Evolutionary conservation across 2,888 invertebrate species (phyloP).

Genomic region (Cryptophagus acutangulus): DNA sequence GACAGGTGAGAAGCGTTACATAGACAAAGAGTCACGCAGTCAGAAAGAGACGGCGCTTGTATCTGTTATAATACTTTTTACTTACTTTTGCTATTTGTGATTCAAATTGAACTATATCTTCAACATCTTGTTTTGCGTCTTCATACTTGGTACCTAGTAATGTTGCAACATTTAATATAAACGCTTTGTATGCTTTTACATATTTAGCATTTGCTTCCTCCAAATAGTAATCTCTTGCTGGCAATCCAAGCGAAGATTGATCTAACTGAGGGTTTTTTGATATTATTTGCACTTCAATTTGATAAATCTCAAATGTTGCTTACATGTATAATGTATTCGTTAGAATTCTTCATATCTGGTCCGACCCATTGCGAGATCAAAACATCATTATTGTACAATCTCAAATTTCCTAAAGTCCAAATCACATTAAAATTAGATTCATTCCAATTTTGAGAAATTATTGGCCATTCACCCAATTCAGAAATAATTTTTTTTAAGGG

Average conservation of each 20-base stretch:
- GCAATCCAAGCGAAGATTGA: slow-evolving; percentile 76
- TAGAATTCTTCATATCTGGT: slow-evolving; percentile 88
- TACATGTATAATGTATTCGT: slow-evolving; percentile 77
- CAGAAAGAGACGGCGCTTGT: too few relatives aligned
- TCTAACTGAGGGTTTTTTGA: slow-evolving; percentile 62
- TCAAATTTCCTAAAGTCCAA: slow-evolving; percentile 65
- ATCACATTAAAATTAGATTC: slow-evolving; percentile 64
- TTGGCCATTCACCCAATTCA: slow-evolving; percentile 84
- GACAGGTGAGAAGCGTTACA: slow-evolving; percentile 3
- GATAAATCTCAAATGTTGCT: slow-evolving; percentile 17
- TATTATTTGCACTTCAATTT: too few relatives aligned
- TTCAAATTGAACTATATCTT: slow-evolving; percentile 74
- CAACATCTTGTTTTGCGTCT: slow-evolving; percentile 58
- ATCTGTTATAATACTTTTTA: too few relatives aligned
- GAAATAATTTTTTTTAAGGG: slow-evolving; percentile 65
- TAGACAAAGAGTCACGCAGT: neutral
- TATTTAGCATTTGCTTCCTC: slow-evolving; percentile 60
- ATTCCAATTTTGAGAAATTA: slow-evolving; percentile 63
- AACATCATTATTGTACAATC: slow-evolving; percentile 78
- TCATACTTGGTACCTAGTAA: slow-evolving; percentile 64
- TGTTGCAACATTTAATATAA: slow-evolving; percentile 66
- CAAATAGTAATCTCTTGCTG: slow-evolving; percentile 71
- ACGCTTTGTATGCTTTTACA: slow-evolving; percentile 71
- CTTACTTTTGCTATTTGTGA: slow-evolving; percentile 59
- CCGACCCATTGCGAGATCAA: slow-evolving; percentile 78